phyloP scores from a whole-genome alignment of 2,888 invertebrate species.

The Apocheima hispidaria region DNA sequence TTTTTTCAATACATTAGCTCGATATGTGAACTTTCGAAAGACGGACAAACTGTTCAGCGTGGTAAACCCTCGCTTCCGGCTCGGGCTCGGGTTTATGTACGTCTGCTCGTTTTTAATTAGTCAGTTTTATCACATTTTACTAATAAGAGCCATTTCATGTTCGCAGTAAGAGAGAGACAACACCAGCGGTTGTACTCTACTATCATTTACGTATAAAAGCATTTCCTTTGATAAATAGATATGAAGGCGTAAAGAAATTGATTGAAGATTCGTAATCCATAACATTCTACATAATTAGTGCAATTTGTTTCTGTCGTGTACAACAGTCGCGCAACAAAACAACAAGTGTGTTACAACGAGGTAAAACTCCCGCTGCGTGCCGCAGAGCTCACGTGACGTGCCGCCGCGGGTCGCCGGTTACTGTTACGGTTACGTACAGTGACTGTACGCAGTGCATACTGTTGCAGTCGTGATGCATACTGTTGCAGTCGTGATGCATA shows the following conservation, averaged over 20 bases:
- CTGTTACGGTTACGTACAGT: not conserved
- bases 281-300: not conserved
- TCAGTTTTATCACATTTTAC: too few relatives aligned
- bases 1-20: too few relatives aligned
- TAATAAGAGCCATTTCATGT: not conserved
- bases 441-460: not conserved
- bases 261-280: not conserved
- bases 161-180: not conserved
- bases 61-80: too few relatives aligned
- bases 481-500: too few relatives aligned
- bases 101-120: too few relatives aligned
- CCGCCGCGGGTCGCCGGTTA: not conserved
- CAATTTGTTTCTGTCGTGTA: not conserved
- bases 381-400: conserved; percentile 20
- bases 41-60: too few relatives aligned
- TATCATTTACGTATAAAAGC: not conserved
- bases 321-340: conserved; percentile 12
- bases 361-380: not conserved
- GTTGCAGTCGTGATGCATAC: not conserved
- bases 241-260: too few relatives aligned
- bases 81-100: too few relatives aligned
- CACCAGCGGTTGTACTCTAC: too few relatives aligned
- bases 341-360: conserved; percentile 8
- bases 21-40: too few relatives aligned
- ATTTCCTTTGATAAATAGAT: not conserved